Evolutionary conservation across 2,113 vertebrate species (phyloP), one percentile per base, ranked within the genome.

Genomic region (Stictonetta naevosa): DNA sequence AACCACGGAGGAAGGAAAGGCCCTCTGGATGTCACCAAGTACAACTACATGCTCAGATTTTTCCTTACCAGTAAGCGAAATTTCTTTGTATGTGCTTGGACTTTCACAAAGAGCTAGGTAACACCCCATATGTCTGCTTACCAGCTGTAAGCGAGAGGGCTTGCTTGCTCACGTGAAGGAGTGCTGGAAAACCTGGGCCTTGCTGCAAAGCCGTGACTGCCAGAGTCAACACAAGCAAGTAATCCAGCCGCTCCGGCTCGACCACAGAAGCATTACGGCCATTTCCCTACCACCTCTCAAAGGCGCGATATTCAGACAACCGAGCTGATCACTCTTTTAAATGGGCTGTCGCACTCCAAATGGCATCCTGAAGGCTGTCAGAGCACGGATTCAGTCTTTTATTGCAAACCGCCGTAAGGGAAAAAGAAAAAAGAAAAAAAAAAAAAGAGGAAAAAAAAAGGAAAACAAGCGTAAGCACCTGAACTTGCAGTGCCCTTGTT

Each of bases 261-360:
- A 25, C 26, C 25, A 19, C 55, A 8, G 38, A 16, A 69, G 11
- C 7, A 0, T 16, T 13, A 33, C 59, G 63, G 25, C 46, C 55
- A 2, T 21, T 71, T 58, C 34, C 34, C 18, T 50, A 19, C 1
- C 0, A 0, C 22, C 34, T 73, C 29, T 13, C 75, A 62, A 52
- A 88, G 14, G 13, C 4, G 3, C 17, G 22, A 21, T 18, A 7
- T 5, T 26, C 36, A 86, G n/a, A 55, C 21, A 28, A 46, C 66
- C 42, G 3, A 89, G 22, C 48, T 75, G 66, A 34, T 87, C 23
- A 0, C 21, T 63, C 8, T 2, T 8, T 23, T 50, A 11, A 29
- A n/a, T 8, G 3, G 16, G 2, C 31, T 42, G 3, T 13, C 34
- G 10, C 7, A 46, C 2, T 15, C 46, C 26, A 63, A 59, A 26